Evolutionary conservation across 2,888 invertebrate genomes (phyloP).

Genomic region (Calliscelio sp.): DNA sequence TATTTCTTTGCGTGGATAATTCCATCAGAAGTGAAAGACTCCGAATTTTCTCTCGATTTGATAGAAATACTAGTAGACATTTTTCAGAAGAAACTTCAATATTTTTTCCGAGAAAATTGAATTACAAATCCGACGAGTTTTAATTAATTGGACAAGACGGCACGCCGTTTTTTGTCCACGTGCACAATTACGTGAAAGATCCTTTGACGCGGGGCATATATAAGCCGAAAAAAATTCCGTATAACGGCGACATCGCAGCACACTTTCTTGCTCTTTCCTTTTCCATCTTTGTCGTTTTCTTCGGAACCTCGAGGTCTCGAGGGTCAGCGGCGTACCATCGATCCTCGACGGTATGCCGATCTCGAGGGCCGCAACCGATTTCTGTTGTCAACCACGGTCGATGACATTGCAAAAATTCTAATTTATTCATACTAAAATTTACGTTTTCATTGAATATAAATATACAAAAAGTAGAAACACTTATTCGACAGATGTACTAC

Average conservation of each 20-base stretch:
- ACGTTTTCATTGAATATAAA: too few relatives aligned
- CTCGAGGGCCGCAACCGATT: slow-evolving; percentile 56
- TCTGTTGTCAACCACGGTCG: slow-evolving; percentile 60
- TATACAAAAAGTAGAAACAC: too few relatives aligned
- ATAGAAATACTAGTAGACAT: slow-evolving; percentile 6
- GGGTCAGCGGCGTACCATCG: slow-evolving; percentile 60
- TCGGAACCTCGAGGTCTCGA: slow-evolving; percentile 45
- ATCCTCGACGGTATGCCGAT: slow-evolving; percentile 63
- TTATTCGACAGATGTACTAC: too few relatives aligned
- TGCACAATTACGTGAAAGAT: slow-evolving; percentile 4
- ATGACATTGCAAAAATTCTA: slow-evolving; percentile 46
- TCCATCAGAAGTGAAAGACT: slow-evolving; percentile 1
- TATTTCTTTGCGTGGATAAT: background rate
- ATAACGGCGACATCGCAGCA: slow-evolving; percentile 55
- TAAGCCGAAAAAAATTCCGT: slow-evolving; percentile 50
- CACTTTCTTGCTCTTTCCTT: slow-evolving; percentile 55
- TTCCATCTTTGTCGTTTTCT: slow-evolving; percentile 60
- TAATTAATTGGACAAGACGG: slow-evolving; percentile 16
- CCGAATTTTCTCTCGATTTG: slow-evolving; percentile 6
- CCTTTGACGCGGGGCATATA: slow-evolving; percentile 37
- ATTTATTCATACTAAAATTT: background rate
- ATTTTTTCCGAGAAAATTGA: slow-evolving; percentile 3
- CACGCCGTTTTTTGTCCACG: background rate
- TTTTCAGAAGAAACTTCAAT: background rate
- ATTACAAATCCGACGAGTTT: slow-evolving; percentile 10